Evolutionary conservation across 1,140 invertebrate genomes (phyloP).

Genomic region (Dolichoris vasculosae): DNA sequence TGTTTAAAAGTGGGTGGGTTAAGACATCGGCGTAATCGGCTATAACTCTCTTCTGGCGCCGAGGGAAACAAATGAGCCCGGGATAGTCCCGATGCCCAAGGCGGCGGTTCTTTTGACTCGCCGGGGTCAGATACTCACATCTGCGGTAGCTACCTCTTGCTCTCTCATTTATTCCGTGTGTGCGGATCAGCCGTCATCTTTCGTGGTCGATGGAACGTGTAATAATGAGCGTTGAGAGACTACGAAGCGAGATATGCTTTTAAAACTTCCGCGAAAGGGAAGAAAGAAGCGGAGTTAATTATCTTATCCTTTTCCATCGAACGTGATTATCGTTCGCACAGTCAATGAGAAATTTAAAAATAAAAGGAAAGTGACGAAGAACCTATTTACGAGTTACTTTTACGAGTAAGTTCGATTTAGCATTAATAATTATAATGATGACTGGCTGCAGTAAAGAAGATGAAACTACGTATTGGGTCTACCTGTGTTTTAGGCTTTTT

Average conservation of each 20-base stretch:
- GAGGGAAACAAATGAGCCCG: conserved; percentile 67
- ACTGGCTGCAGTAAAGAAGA: conserved; percentile 23
- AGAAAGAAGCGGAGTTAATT: conserved; percentile 61
- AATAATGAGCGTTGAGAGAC: conserved; percentile 65
- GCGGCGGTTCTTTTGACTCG: conserved; percentile 58
- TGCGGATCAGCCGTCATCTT: not conserved
- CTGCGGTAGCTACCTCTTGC: conserved; percentile 62
- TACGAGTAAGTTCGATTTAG: conserved; percentile 40
- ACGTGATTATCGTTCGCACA: conserved; percentile 57
- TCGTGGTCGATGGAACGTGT: conserved; percentile 3
- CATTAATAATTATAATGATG: conserved; percentile 51
- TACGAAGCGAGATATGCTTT: conserved; percentile 54
- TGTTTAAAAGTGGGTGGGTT: conserved; percentile 56
- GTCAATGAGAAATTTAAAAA: not conserved
- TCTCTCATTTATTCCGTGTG: conserved; percentile 53
- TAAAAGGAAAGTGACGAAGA: conserved; percentile 12
- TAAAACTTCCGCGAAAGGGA: conserved; percentile 38
- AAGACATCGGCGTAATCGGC: conserved; percentile 57
- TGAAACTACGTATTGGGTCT: conserved; percentile 24
- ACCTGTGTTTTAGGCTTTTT: not conserved
- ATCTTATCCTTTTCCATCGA: conserved; percentile 60
- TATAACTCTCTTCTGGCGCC: conserved; percentile 12
- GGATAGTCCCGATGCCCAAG: conserved; percentile 56
- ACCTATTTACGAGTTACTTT: conserved; percentile 26
- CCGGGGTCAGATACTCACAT: conserved; percentile 60